Conservation (phyloP, 30 jellyfish, hydroid and myxozoan genomes). For the Aurelia sp. region DNA sequence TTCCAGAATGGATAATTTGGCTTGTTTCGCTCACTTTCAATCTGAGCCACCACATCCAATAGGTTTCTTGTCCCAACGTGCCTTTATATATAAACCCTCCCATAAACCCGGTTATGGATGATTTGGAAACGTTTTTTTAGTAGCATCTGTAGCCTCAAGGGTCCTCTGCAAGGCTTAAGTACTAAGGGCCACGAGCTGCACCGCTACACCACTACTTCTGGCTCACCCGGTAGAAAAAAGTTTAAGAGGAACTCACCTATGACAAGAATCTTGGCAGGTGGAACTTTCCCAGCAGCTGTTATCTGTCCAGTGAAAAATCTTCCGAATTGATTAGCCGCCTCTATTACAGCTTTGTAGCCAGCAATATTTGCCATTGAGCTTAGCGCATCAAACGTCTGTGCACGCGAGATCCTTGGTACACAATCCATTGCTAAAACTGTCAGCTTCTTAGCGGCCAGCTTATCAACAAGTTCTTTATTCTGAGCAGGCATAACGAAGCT, state of each 20-base stretch:
- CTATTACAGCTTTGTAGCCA: constrained; percentile 93
- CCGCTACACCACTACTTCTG: background rate
- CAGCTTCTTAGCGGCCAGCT: constrained; percentile 69
- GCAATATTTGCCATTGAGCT: constrained; percentile 98
- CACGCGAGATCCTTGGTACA: constrained; percentile 95
- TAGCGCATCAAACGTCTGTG: constrained; percentile 94
- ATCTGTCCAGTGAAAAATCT: constrained; percentile 96
- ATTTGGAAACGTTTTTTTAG: too few species aligned
- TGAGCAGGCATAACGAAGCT: constrained; percentile 87
- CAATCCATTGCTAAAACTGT: constrained; percentile 96
- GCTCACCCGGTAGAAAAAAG: background rate
- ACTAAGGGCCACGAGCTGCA: background rate
- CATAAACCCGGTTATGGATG: too few species aligned
- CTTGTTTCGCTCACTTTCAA: too few species aligned
- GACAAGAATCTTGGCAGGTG: constrained; percentile 94
- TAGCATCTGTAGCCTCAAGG: too few species aligned
- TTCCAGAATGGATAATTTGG: too few species aligned
- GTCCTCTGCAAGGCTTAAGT: background rate
- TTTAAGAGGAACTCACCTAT: constrained; percentile 59
- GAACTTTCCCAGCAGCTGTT: constrained; percentile 99
- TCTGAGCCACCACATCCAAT: too few species aligned
- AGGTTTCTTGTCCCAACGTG: too few species aligned
- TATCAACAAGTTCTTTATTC: constrained; percentile 74
- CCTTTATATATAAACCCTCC: too few species aligned
- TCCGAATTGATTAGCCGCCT: constrained; percentile 94